phyloP scores from a whole-genome alignment of 2,797 vertebrate genomes.

The Microctenopoma lineatum region DNA sequence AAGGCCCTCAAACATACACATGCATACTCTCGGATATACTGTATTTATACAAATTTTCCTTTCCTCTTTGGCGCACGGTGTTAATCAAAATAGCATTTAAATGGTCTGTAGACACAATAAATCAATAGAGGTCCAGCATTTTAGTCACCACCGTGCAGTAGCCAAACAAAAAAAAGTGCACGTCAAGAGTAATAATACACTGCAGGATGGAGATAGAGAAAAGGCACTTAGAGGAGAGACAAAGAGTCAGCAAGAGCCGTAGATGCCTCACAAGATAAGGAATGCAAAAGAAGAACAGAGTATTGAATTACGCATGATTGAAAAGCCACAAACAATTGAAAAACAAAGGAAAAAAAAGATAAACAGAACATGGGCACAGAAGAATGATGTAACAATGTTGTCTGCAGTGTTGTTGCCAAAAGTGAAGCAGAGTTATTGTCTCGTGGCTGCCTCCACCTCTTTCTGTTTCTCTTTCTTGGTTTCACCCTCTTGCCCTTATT shows the following conservation, averaged over 20 bases:
- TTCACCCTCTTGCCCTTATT: conserved; percentile 28
- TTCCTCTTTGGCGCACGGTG: neutral
- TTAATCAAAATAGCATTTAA: conserved; percentile 28
- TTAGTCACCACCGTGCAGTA: conserved; percentile 9
- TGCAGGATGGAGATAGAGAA: conserved; percentile 12
- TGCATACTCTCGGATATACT: neutral
- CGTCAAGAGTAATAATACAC: conserved; percentile 5
- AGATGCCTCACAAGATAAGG: neutral
- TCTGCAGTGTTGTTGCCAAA: conserved; percentile 44
- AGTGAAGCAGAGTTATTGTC: conserved; percentile 41
- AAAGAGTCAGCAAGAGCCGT: conserved; percentile 9
- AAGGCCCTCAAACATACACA: conserved; percentile 6
- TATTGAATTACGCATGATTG: conserved; percentile 38
- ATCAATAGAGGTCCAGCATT: conserved; percentile 18
- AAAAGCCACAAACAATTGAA: conserved; percentile 32
- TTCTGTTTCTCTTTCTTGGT: conserved; percentile 21
- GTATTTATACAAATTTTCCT: neutral
- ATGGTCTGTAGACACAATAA: conserved; percentile 4
- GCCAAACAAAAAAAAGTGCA: conserved; percentile 26
- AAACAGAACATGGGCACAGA: conserved; percentile 19
- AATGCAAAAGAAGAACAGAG: conserved; percentile 7
- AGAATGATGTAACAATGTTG: conserved; percentile 36
- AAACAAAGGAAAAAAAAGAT: conserved; percentile 29
- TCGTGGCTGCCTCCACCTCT: conserved; percentile 5
- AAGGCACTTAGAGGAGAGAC: conserved; percentile 13